Base-by-base conservation (phyloP, 1,140 invertebrate genomes). In the Lordiphosa collinella region DNA sequence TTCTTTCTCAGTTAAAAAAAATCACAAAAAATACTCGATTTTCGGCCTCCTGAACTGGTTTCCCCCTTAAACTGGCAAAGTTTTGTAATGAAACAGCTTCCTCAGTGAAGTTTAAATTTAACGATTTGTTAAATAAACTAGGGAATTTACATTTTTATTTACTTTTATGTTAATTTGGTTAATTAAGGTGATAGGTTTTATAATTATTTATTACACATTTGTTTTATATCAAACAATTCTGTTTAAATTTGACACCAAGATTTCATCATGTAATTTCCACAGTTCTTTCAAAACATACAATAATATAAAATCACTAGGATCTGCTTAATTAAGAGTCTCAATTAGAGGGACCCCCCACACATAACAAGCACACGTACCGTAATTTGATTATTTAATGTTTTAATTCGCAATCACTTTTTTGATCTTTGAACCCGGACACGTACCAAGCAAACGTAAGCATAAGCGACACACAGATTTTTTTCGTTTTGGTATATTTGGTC, bases 371-470 rank as follows among this genome's bases (percentile, higher is more conserved):
- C 62, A 66, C 63, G 62, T 66, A 66, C 63, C 63, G 60, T 36
- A 35, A 48, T 47, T 37, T 40, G 36, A 65, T 44, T 13, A 44
- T 66, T 35, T 18, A 32, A 12, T 48, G n/a, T 13, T 3, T 49
- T 29, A 41, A 56, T 52, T 18, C 18, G 29, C 53, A 44, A 29
- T 35, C 46, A 35, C 46, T 67, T 62, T 53, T 50, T 58, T 78
- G 73, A 67, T 43, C 47, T 53, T 41, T 67, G 76, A 82, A 84
- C 76, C 76, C 76, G 78, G 76, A 82, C 75, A 70, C 74, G 44
- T 60, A 54, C 43, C 37, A 44, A 53, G 49, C 49, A 16, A 36
- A 49, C 18, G 13, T 14, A 44, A 10, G 25, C 41, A 16, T 40
- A 10, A 13, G 13, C 41, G 22, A 44, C 29, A 7, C 9, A 44